Percentiles rank a stretch among this genome's conserved stretches.
These are phyloP conservation scores for Copidosoma aretas DNA, from an alignment of 2,888 invertebrate species.

Conservation along the genomic window DNA sequence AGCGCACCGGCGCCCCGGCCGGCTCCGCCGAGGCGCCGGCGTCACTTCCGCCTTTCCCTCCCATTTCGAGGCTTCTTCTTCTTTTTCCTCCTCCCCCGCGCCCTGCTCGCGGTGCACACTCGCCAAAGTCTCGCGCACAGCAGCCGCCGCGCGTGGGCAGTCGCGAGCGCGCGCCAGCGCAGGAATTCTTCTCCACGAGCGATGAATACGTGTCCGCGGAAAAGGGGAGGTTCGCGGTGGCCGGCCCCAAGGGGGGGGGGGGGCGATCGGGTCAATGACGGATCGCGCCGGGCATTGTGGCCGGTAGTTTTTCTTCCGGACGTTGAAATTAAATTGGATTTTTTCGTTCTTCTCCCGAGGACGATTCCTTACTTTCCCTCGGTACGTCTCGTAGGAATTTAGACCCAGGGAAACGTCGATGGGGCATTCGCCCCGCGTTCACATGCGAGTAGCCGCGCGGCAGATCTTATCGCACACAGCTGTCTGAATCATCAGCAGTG, in stretches of 20 bases:
- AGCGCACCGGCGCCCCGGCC: slow-evolving; percentile 60
- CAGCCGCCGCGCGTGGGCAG: neutral
- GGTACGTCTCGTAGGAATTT: no score
- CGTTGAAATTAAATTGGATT: no score
- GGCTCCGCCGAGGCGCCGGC: slow-evolving; percentile 63
- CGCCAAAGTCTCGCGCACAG: slow-evolving; percentile 31
- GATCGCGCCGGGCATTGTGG: slow-evolving; percentile 5
- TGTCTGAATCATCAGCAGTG: no score
- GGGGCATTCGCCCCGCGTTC: no score
- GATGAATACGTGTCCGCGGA: slow-evolving; percentile 27
- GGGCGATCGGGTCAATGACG: slow-evolving; percentile 23
- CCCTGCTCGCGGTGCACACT: slow-evolving; percentile 30
- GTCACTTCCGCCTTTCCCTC: slow-evolving; percentile 57
- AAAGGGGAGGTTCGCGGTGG: neutral
- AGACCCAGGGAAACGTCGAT: no score
- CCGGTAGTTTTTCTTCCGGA: no score
- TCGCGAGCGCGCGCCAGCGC: slow-evolving; percentile 31
- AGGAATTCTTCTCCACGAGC: slow-evolving; percentile 30
- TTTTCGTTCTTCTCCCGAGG: no score
- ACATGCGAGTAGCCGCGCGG: no score
- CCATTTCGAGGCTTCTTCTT: slow-evolving; percentile 24
- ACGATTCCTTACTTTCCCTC: no score
- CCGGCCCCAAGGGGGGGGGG: neutral
- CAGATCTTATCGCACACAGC: no score
- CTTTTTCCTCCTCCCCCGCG: slow-evolving; percentile 22